phyloP scores from a whole-genome alignment of 2,797 vertebrate genomes.

The Sebastes matsubarae region DNA sequence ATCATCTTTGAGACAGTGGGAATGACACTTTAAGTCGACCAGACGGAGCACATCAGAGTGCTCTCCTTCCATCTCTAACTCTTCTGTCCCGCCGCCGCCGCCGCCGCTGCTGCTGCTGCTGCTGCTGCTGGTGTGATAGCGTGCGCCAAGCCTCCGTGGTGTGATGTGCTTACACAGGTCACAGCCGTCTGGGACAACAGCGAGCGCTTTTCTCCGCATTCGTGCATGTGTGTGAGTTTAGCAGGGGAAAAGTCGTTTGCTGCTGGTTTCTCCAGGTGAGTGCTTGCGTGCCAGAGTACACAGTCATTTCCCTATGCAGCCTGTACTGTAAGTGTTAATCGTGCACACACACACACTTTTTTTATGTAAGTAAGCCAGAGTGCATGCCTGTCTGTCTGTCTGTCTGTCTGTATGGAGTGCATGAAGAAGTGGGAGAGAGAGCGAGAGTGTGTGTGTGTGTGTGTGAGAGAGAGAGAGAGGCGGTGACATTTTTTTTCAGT shows the following conservation, averaged over 20 bases:
- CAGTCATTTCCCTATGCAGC: constrained; percentile 65
- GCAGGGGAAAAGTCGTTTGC: constrained; percentile 51
- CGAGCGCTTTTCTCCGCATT: constrained; percentile 45
- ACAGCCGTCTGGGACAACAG: constrained; percentile 65
- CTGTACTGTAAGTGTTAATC: constrained; percentile 27
- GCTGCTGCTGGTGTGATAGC: constrained; percentile 50
- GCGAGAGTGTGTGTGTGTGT: constrained; percentile 14
- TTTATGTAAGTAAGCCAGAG: constrained; percentile 68
- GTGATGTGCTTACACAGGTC: constrained; percentile 74
- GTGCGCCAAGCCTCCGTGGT: constrained; percentile 60
- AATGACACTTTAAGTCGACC: constrained; percentile 70
- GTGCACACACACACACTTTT: constrained; percentile 31
- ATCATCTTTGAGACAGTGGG: constrained; percentile 55
- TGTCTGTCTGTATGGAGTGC: constrained; percentile 62
- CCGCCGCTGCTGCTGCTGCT: constrained; percentile 10
- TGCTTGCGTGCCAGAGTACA: constrained; percentile 65
- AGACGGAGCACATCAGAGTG: constrained; percentile 65
- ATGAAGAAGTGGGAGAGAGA: constrained; percentile 57
- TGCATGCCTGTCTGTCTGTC: constrained; percentile 46
- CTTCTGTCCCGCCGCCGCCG: constrained; percentile 44
- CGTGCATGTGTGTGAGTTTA: constrained; percentile 48
- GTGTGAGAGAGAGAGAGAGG: constrained; percentile 43
- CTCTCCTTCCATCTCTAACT: constrained; percentile 61
- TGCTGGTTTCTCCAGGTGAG: constrained; percentile 70
- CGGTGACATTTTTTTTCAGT: constrained; percentile 74